A percentile compares a stretch with the other conserved stretches of the same genome.
phyloP scores from a whole-genome alignment of 2,797 vertebrate species.

The Rhabdomys pumilio region DNA sequence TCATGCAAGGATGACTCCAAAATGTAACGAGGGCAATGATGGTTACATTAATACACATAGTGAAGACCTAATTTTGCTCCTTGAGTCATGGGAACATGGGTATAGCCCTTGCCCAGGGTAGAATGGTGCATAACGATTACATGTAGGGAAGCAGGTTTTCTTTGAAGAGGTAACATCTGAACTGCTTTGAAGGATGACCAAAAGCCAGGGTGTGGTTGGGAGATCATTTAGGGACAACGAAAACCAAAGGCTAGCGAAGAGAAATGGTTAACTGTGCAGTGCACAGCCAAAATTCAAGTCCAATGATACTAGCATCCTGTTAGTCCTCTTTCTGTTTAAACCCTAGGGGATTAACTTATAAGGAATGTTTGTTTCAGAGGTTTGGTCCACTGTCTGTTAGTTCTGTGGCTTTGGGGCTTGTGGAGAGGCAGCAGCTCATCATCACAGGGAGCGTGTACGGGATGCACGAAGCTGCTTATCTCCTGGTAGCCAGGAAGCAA shows the following conservation, averaged over 20 bases:
- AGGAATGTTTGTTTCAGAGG: not conserved
- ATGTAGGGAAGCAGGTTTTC: not conserved
- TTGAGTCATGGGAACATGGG: not conserved
- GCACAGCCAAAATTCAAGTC: not conserved
- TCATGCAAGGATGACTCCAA: not conserved
- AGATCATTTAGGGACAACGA: not conserved
- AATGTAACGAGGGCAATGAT: not conserved
- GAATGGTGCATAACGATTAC: not conserved
- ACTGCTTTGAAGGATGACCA: not conserved
- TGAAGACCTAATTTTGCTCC: not conserved
- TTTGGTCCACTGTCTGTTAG: too few species aligned
- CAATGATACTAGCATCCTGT: accelerated
- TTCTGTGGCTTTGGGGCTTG: not conserved
- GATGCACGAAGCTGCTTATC: not conserved
- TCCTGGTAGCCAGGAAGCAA: not conserved
- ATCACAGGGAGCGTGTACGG: not conserved
- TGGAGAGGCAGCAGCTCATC: not conserved
- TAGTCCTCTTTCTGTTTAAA: not conserved
- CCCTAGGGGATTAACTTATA: not conserved
- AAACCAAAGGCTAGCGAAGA: not conserved
- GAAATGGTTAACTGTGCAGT: not conserved
- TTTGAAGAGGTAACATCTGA: not conserved
- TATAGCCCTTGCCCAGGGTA: accelerated
- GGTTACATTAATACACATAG: not conserved
- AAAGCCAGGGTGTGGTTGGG: not conserved